Evolutionary conservation across 2,888 invertebrate genomes (phyloP).

Genomic region (Lysandra coridon): DNA sequence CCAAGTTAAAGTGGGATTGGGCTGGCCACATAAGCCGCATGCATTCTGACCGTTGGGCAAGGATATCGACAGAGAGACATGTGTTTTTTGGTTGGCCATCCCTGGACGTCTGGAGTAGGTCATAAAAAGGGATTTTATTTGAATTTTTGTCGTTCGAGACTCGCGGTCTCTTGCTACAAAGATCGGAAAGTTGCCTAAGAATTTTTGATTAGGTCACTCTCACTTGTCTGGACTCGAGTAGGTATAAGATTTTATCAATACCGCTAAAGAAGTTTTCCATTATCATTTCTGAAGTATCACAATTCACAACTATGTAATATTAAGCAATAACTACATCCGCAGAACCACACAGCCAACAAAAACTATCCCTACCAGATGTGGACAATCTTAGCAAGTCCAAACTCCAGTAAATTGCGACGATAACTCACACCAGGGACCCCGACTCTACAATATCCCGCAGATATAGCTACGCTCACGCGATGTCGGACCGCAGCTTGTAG

Average conservation of each 20-base stretch:
- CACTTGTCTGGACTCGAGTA: too few relatives aligned
- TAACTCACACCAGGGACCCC: conserved; percentile 8
- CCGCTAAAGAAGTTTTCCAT: neutral
- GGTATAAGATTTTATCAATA: neutral
- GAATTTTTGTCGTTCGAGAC: too few relatives aligned
- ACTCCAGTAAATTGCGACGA: conserved; percentile 2
- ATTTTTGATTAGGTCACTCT: too few relatives aligned
- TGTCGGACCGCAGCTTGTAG: neutral
- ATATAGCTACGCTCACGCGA: neutral
- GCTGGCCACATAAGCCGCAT: too few relatives aligned
- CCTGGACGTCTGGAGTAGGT: too few relatives aligned
- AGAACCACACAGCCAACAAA: neutral
- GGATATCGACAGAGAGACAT: too few relatives aligned
- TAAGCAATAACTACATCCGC: neutral
- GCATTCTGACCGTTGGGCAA: too few relatives aligned
- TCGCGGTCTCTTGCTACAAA: too few relatives aligned
- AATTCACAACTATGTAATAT: neutral
- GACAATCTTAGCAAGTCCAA: conserved; percentile 7
- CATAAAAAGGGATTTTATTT: too few relatives aligned
- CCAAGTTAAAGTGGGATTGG: too few relatives aligned
- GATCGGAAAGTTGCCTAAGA: too few relatives aligned
- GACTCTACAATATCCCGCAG: neutral
- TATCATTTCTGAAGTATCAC: neutral
- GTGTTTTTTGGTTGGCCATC: too few relatives aligned
- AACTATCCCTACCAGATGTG: neutral